Evolutionary conservation across 1,140 invertebrate genomes (phyloP).

Genomic region (Drosophila funebris): DNA sequence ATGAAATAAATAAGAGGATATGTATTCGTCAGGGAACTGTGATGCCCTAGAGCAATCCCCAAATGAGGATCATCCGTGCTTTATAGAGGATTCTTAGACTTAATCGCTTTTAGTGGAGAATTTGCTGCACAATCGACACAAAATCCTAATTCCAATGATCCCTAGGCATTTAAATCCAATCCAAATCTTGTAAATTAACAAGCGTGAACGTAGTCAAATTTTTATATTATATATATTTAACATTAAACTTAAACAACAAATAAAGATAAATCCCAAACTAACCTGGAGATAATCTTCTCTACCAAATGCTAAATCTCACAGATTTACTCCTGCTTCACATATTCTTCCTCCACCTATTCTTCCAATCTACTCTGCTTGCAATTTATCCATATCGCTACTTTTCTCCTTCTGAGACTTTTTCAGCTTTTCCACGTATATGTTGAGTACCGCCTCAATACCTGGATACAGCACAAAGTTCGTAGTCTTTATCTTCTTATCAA

Average conservation of each 20-base stretch:
- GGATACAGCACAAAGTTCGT: constrained; percentile 81
- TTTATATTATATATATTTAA: constrained; percentile 82
- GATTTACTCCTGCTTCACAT: background rate
- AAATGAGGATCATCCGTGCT: no score
- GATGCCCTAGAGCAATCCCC: no score
- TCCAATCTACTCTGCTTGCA: constrained; percentile 9
- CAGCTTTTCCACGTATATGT: constrained; percentile 78
- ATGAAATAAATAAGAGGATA: no score
- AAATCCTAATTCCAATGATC: constrained; percentile 24
- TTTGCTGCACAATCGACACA: constrained; percentile 15
- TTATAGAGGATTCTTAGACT: constrained; percentile 30
- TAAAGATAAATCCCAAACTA: constrained; percentile 32
- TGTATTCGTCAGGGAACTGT: no score
- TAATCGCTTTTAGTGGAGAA: constrained; percentile 60
- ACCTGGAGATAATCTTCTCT: background rate
- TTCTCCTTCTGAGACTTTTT: constrained; percentile 43
- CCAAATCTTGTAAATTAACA: constrained; percentile 65
- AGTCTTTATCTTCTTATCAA: constrained; percentile 75
- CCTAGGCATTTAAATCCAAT: constrained; percentile 67
- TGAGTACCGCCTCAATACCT: constrained; percentile 77
- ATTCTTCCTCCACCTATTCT: no score
- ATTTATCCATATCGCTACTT: constrained; percentile 26
- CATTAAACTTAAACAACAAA: constrained; percentile 69
- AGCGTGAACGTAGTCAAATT: constrained; percentile 72
- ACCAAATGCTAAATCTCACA: background rate